Percentiles rank a stretch among this genome's conserved stretches.
phyloP scores from a whole-genome alignment of 2,797 vertebrate genomes.

The Telmatherina bonti region DNA sequence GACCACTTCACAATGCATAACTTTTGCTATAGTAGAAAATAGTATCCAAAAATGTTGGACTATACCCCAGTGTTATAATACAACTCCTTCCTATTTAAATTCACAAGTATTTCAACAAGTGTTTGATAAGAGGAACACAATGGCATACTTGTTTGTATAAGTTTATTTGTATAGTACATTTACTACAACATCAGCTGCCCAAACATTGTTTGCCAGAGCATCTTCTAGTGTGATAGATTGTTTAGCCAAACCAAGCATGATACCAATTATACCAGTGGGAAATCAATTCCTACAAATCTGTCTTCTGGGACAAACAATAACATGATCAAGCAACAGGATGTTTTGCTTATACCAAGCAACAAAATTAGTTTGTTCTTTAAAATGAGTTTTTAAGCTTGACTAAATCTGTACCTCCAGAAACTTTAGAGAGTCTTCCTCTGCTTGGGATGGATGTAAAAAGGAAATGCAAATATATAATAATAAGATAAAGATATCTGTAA shows the following conservation, averaged over 20 bases:
- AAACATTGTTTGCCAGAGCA: constrained; percentile 35
- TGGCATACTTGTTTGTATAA: constrained; percentile 26
- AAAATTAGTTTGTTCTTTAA: constrained; percentile 52
- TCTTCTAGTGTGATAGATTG: constrained; percentile 67
- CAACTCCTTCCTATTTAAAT: too few relatives aligned
- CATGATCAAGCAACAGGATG: constrained; percentile 61
- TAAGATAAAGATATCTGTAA: background rate
- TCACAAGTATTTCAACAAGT: too few relatives aligned
- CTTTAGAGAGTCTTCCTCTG: constrained; percentile 23
- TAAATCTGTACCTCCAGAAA: constrained; percentile 40
- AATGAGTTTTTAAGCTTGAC: constrained; percentile 38
- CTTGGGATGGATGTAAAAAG: constrained; percentile 17
- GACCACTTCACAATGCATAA: too few relatives aligned
- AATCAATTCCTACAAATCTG: constrained; percentile 65
- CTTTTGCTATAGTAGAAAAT: too few relatives aligned
- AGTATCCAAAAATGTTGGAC: too few relatives aligned
- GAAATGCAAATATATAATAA: background rate
- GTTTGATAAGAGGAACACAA: constrained; percentile 26
- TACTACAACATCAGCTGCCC: too few relatives aligned
- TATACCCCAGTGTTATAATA: too few relatives aligned
- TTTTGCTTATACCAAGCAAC: constrained; percentile 27
- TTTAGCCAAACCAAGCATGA: constrained; percentile 71
- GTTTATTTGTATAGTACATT: too few relatives aligned
- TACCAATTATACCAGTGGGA: constrained; percentile 67
- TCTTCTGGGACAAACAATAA: constrained; percentile 62